These are phyloP conservation scores for Sebastes vulpes DNA, from an alignment of 2,797 vertebrate species.

Conservation along the genomic window DNA sequence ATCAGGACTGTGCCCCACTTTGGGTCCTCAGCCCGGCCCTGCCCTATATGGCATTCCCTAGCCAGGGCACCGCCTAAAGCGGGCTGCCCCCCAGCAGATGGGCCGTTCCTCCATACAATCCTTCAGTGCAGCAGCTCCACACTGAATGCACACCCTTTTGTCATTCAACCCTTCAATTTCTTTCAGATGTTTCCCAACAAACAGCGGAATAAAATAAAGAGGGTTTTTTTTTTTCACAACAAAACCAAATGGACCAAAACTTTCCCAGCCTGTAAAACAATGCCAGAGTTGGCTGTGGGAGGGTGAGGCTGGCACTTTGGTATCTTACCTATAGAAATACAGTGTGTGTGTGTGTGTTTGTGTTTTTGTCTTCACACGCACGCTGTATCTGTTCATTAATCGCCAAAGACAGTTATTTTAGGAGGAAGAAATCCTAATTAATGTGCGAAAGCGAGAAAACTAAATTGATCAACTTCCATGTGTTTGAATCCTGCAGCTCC, in stretches of 20 bases:
- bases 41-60: slow-evolving; percentile 59
- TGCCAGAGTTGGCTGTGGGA: slow-evolving; percentile 72
- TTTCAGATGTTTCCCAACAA: slow-evolving; percentile 90
- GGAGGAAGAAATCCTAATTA: slow-evolving; percentile 1
- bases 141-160: slow-evolving; percentile 82
- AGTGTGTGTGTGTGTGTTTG: slow-evolving; percentile 20
- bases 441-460: slow-evolving; percentile 7
- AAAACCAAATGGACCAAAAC: slow-evolving; percentile 86
- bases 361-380: slow-evolving; percentile 19
- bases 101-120: slow-evolving; percentile 75
- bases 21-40: slow-evolving; percentile 33
- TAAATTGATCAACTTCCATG: not conserved
- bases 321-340: slow-evolving; percentile 85
- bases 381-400: slow-evolving; percentile 57
- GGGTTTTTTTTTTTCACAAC: slow-evolving; percentile 70
- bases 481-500: slow-evolving; percentile 6
- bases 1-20: slow-evolving; percentile 40
- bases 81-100: slow-evolving; percentile 79
- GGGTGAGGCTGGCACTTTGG: slow-evolving; percentile 77
- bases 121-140: slow-evolving; percentile 62
- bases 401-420: slow-evolving; percentile 42
- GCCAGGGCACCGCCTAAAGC: slow-evolving; percentile 66
- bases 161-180: slow-evolving; percentile 82
- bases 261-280: slow-evolving; percentile 88
- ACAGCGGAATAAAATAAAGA: slow-evolving; percentile 85